Percentiles rank a stretch among this genome's conserved stretches.
These are phyloP conservation scores for Cephalotes varians DNA, from an alignment of 2,888 invertebrate genomes.

Conservation along the genomic window DNA sequence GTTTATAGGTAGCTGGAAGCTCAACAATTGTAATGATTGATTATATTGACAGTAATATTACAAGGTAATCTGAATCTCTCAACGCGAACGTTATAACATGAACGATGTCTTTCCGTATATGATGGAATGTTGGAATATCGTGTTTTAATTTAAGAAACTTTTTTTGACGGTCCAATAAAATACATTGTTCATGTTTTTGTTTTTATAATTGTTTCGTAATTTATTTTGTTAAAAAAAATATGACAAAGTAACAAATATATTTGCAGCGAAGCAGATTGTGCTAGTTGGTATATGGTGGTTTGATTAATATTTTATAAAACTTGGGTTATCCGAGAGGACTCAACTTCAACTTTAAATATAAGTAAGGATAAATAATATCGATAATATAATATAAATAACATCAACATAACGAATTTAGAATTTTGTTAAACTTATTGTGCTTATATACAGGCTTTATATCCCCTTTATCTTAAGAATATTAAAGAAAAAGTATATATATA, in stretches of 20 bases:
- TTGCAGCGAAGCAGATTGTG: neutral
- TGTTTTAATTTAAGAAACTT: slow-evolving; percentile 13
- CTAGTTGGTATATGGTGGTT: neutral
- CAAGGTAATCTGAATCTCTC: slow-evolving; percentile 17
- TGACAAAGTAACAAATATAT: neutral
- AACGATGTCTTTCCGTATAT: neutral
- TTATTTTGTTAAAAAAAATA: neutral
- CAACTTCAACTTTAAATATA: neutral
- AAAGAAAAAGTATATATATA: neutral
- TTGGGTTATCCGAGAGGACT: neutral
- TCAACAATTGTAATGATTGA: slow-evolving; percentile 37
- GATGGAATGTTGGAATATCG: neutral
- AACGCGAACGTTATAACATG: neutral
- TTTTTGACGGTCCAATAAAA: neutral
- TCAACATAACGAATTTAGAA: neutral
- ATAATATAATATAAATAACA: too few species aligned
- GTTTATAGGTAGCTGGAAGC: slow-evolving; percentile 10
- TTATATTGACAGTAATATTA: slow-evolving; percentile 52
- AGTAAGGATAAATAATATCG: neutral
- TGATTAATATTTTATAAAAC: slow-evolving; percentile 6
- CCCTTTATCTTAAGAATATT: neutral
- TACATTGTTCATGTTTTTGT: neutral
- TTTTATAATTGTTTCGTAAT: neutral
- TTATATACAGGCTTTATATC: neutral
- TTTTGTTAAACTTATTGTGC: neutral